A percentile compares a stretch with the other conserved stretches of the same genome.
Conservation (phyloP, 1,140 invertebrate species). For the Trachymyrmex septentrionalis region DNA sequence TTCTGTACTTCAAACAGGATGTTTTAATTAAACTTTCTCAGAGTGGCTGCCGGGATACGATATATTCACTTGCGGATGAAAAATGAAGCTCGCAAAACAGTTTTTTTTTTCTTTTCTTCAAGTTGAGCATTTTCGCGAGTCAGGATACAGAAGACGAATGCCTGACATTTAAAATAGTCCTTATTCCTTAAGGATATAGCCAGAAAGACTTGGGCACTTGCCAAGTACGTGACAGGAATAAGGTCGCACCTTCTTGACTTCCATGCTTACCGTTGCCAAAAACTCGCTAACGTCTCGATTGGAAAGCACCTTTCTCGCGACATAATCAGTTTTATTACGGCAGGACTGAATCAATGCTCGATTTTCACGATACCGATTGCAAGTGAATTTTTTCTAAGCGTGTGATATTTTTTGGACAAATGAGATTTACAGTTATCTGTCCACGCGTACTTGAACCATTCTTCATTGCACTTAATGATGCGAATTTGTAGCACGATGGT, state of each 20-base stretch:
- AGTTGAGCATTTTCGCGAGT: constrained; percentile 1
- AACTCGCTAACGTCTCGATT: neutral
- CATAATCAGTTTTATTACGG: neutral
- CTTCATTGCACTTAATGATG: constrained; percentile 32
- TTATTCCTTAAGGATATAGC: constrained; percentile 65
- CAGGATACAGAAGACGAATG: constrained; percentile 50
- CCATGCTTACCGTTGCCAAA: constrained; percentile 53
- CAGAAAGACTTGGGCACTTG: constrained; percentile 50
- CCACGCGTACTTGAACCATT: neutral
- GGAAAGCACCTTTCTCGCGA: neutral
- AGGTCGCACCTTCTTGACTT: constrained; percentile 65
- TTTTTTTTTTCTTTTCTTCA: neutral
- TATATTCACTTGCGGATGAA: neutral
- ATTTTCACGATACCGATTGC: neutral
- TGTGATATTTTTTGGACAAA: neutral
- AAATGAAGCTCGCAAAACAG: constrained; percentile 25
- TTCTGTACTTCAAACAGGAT: no score
- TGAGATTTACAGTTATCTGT: constrained; percentile 8
- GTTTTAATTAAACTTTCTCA: no score
- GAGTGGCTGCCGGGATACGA: neutral
- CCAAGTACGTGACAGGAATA: constrained; percentile 74
- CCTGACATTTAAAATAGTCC: constrained; percentile 70
- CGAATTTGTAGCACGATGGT: constrained; percentile 23
- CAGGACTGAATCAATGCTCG: neutral
- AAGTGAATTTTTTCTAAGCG: neutral